A percentile compares a stretch with the other conserved stretches of the same genome.
phyloP scores from a whole-genome alignment of 2,113 vertebrate genomes.

The Tragelaphus imberbis region DNA sequence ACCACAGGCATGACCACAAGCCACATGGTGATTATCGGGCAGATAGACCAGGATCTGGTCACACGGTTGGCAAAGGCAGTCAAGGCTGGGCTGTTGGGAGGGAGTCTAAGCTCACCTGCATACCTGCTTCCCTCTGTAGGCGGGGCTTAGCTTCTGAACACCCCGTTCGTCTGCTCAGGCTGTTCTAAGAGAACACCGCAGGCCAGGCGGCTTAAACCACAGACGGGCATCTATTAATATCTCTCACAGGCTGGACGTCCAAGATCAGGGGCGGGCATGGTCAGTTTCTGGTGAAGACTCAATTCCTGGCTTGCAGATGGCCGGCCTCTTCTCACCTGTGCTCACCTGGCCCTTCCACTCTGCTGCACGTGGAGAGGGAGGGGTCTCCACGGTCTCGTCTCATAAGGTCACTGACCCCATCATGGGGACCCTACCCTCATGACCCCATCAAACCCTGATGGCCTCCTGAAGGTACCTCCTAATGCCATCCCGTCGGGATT shows the following conservation, averaged over 20 bases:
- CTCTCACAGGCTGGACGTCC: neutral
- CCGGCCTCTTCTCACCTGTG: fast-evolving
- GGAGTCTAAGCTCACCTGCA: neutral
- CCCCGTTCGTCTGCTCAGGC: neutral
- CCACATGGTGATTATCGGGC: neutral
- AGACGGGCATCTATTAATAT: neutral
- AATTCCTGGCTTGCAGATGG: neutral
- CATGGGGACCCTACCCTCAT: neutral
- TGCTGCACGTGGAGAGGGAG: neutral
- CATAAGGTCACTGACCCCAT: neutral
- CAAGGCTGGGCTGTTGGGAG: neutral
- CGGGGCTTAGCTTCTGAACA: neutral
- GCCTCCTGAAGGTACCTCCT: neutral
- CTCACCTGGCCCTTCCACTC: neutral
- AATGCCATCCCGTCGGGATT: neutral
- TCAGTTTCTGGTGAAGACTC: neutral
- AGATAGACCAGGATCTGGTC: no score
- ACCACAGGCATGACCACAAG: neutral
- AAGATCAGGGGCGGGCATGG: neutral
- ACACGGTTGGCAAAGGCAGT: fast-evolving
- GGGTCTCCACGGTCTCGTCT: neutral
- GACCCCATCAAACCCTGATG: neutral
- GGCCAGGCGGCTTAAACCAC: neutral
- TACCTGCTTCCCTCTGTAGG: neutral
- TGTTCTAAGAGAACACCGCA: neutral